Evolutionary conservation across 2,888 invertebrate species (phyloP), one percentile per base, ranked within the genome.

Genomic region (Rhabditoides inermis): DNA sequence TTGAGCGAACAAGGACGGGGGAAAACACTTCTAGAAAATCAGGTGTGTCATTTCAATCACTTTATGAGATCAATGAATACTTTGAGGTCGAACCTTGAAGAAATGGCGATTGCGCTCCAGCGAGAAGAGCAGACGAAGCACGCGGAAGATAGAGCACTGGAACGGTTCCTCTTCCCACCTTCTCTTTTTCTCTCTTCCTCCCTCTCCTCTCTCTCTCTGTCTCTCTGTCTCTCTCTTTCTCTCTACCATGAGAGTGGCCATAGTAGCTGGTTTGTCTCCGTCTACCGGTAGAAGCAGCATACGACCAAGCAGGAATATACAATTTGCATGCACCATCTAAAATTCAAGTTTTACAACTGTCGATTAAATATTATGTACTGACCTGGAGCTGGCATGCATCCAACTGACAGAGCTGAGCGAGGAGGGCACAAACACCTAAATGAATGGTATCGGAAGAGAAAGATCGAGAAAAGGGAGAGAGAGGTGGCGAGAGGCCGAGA

Each of bases 71-170:
- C 6, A 39, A 39, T 39, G 15, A 39, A 7, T 39, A 39, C 15
- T 32, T 32, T 10, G 32, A 32, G 32, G 7, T n/a, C 10, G 40
- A 39, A 39, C 72, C 59, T 78, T 79, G 63, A 80, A 77, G 27
- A 77, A 65, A 23, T 77, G 68, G 37, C 80, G 65, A 56, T 79
- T 78, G 51, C 79, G 58, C 55, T 80, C 79, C 70, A 78, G 74
- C 53, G 78, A 77, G 69, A 79, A 80, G 58, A 80, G 63, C 53
- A 79, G 77, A 5, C 80, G 69, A 22, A 80, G 69, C 5, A 79
- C 75, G 20, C 79, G 73, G 55, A 79, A 78, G 28, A 77, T 76
- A 58, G 77, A 78, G 46, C 77, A 76, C 77, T 79, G 10, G 10
- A 15, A 18, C 5, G 6, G 37, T 7, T 15, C 7, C 3, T 45